Evolutionary conservation across 2,888 invertebrate genomes (phyloP), one percentile per base, ranked within the genome.

Genomic region (Sphaeridia pumilis): DNA sequence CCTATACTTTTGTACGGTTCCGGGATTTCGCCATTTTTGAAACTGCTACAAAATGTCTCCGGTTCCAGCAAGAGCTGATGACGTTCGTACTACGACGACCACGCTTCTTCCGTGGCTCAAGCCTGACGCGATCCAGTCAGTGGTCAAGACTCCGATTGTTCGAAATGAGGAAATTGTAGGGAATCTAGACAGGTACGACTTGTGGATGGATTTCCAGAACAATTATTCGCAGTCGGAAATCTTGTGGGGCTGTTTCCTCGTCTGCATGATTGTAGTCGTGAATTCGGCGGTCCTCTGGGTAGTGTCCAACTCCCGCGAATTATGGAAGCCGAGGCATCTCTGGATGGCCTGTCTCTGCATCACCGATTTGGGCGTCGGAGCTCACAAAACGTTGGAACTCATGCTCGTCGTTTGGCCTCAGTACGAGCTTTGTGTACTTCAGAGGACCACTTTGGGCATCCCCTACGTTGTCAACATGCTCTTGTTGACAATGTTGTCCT

Each of bases 341-440:
- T 65, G 65, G 65, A 64, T 65, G 61, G 65, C 63, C 5, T 64
- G 61, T 48, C 54, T 65, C 7, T 65, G 65, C 47, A 50, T 63
- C 28, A 64, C 65, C 1, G 65, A 65, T 41, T 58, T 65, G 24
- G 64, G 64, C 31, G 65, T 65, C 10, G 63, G 62, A 20, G 58
- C 54, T 35, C 64, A 65, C 52, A 64, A 65, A 54, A 55, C 46
- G 7, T 34, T 65, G 17, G 65, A 61, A 44, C 55, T 65, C 7
- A 36, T 61, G 10, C 59, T 61, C 25, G 52, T 58, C 22, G 46
- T 58, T 2, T 31, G 56, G 28, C 64, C 61, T 1, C 48, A 31
- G 10, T 12, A 38, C 7, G 43, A 51, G 25, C 44, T 58, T 4
- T 58, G 58, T 43, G 47, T 55, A 14, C 22, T 58, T 25, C 44